Evolutionary conservation across 2,113 vertebrate species (phyloP), one percentile per base, ranked within the genome.

Genomic region (Lophius piscatorius): DNA sequence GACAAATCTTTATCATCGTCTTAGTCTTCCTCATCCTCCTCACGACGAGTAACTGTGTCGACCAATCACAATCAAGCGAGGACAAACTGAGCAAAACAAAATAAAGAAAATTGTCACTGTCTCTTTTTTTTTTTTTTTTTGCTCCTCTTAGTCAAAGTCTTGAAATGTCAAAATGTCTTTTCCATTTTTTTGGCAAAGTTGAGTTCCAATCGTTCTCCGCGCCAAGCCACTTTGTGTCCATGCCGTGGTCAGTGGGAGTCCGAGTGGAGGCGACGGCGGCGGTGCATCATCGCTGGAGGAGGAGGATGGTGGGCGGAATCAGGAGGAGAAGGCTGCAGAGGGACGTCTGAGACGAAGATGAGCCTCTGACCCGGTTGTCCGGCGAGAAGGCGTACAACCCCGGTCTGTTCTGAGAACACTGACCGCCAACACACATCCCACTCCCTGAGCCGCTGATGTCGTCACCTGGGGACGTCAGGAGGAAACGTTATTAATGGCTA

Each of bases 391-490:
- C 84, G 0, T 94, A 93, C 0, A 91, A 75, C 70, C 92, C 89
- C 0, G 87, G 80, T 36, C 83, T 66, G 63, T 58, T 82, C 12
- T 80, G 86, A 18, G 70, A 2, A 5, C 97, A 98, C 17, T 83
- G 46, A 0, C 94, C 92, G 0, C 95, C 93, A 0, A 78, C 71
- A 72, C 96, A 98, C 88, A 92, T 94, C 0, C 95, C 97, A 0
- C 97, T 98, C 12, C 97, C 97, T 0, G 97, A 98, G 50, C 97
- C 95, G 0, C 97, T 98, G 86, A 94, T 87, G 41, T 98, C 96
- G 0, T 98, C 97, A 77, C 95, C 97, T 98, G 72, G 1, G 20
- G 29, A 23, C 35, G 18, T 10, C 8, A 52, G 14, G 3, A 22
- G 7, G 13, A 18, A 20, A 51, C n/a, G n/a, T 35, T 49, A 21